A percentile compares a stretch with the other conserved stretches of the same genome.
These are phyloP conservation scores for Channa argus DNA, from an alignment of 2,113 vertebrate species.

Conservation along the genomic window DNA sequence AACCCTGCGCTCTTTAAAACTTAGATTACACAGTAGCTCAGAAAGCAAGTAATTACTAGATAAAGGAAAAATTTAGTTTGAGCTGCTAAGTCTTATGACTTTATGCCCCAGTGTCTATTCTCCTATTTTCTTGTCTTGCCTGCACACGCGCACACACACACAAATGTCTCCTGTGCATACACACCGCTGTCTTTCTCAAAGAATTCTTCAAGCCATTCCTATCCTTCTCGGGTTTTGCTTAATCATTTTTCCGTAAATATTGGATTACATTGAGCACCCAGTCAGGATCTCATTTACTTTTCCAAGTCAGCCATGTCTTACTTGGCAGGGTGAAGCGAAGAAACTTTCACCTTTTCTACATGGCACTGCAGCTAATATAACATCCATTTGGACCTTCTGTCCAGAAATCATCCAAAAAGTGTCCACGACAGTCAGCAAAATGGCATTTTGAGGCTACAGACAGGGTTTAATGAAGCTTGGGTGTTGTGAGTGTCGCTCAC, in stretches of 20 bases:
- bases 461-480: slow-evolving; percentile 22
- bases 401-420: slow-evolving; percentile 26
- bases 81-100: slow-evolving; percentile 12
- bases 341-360: slow-evolving; percentile 28
- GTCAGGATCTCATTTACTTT: slow-evolving; percentile 50
- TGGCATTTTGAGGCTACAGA: slow-evolving; percentile 38
- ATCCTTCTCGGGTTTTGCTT: slow-evolving; percentile 25
- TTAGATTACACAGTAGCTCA: slow-evolving; percentile 12
- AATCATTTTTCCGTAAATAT: slow-evolving; percentile 50
- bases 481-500: slow-evolving; percentile 35
- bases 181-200: slow-evolving; percentile 14
- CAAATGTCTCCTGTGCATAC: not conserved
- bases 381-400: slow-evolving; percentile 38
- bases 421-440: slow-evolving; percentile 28
- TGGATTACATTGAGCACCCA: slow-evolving; percentile 35
- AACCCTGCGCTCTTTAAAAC: not conserved
- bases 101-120: slow-evolving; percentile 7
- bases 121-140: not conserved
- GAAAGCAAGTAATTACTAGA: slow-evolving; percentile 32
- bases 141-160: not conserved
- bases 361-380: slow-evolving; percentile 17
- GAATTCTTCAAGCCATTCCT: slow-evolving; percentile 14
- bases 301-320: slow-evolving; percentile 20
- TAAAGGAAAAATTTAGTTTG: slow-evolving; percentile 23
- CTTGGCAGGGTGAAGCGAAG: slow-evolving; percentile 35